Evolutionary conservation across 1,140 invertebrate species (phyloP), one percentile per base, ranked within the genome.

Genomic region (Drosophila ironensis): DNA sequence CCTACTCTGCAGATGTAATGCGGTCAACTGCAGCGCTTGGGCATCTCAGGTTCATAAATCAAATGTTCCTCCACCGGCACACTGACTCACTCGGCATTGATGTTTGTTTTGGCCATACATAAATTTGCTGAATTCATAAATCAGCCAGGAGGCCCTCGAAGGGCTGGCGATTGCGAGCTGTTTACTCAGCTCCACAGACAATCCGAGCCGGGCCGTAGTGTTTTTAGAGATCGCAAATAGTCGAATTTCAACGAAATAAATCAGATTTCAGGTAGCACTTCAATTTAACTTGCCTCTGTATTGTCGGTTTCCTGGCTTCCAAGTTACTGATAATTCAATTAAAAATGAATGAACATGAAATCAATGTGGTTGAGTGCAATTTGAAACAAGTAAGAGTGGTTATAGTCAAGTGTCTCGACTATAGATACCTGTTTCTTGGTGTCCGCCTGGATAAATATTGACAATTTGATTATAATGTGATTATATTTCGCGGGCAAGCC

Each of bases 41-140:
- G 28, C 45, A 16, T 25, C 22, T 17, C 52, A 45, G 46, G 71
- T 46, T 63, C 67, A 76, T 82, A 81, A 81, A 76, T 80, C 67
- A 81, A 80, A 50, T 67, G 54, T 22, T 4, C n/a, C 51, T 4
- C 16, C 11, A 35, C 41, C 16, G 2, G 4, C 20, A 16, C 16
- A 19, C 27, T 3, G 17, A 24, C 33, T 6, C 33, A 12, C 28
- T 12, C 8, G 25, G 20, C 30, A 46, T 44, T 37, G 56, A 6
- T 61, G 56, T 63, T 63, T 46, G 56, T 47, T 63, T 63, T 16
- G 35, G 17, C 19, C 56, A 60, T 57, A 60, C 56, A 56, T 57
- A 57, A 56, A 17, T 56, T 14, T 20, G 59, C 59, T 25, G 19
- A 37, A 63, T 38, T 63, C 59, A 63, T 46, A 63, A 63, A 61